Evolutionary conservation across 1,140 invertebrate genomes (phyloP).

Genomic region (Stegodyphus mimosarum): DNA sequence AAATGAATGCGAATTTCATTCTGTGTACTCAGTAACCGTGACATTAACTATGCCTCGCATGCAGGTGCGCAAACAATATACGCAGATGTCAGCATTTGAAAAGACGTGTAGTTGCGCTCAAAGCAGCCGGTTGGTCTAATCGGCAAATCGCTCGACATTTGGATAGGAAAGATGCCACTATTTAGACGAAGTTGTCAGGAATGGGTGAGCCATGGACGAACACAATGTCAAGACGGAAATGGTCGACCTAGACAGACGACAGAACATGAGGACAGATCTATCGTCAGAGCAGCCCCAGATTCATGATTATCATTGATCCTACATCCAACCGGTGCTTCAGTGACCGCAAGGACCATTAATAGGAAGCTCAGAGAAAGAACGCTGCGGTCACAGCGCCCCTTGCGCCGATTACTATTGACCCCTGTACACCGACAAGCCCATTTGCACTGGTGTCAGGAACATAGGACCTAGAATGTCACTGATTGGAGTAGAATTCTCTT

Average conservation of each 20-base stretch:
- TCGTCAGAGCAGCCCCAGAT: not conserved
- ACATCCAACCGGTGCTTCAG: not conserved
- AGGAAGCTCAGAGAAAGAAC: not conserved
- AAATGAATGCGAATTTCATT: not conserved
- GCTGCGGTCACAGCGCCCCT: not conserved
- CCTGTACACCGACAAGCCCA: not conserved
- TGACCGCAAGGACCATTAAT: not conserved
- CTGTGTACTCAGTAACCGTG: not conserved
- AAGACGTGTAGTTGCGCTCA: not conserved
- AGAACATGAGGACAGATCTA: not conserved
- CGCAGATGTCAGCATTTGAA: not conserved
- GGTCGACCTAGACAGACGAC: not conserved
- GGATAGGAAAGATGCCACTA: not conserved
- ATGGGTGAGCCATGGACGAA: not conserved
- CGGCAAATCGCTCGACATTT: not conserved
- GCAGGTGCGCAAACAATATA: not conserved
- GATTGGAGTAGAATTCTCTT: conserved; percentile 17
- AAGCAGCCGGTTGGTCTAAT: not conserved
- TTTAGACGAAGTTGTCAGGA: not conserved
- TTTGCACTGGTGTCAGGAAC: not conserved
- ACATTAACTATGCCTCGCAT: not conserved
- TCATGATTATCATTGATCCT: not conserved
- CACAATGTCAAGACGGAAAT: not conserved
- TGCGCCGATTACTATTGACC: not conserved
- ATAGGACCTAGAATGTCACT: not conserved